Conservation (phyloP, 2,113 vertebrate species). For the Megaceryle torquata region DNA sequence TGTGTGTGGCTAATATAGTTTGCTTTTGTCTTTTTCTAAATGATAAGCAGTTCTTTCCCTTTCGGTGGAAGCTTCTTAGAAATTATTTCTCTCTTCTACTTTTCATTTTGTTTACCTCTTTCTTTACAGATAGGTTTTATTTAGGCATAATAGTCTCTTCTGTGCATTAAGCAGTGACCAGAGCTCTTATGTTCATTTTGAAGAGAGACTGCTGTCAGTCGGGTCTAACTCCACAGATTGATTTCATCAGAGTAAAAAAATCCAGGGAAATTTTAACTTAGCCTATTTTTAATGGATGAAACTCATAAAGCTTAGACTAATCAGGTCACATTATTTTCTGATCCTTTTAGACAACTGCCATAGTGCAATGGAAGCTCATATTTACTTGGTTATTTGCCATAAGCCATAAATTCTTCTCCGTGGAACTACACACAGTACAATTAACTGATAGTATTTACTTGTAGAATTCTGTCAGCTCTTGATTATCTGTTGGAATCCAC, state of each 20-base stretch:
- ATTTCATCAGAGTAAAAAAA: not conserved
- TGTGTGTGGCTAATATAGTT: not conserved
- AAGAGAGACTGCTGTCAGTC: accelerated
- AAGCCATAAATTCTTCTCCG: not conserved
- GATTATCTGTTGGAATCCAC: not conserved
- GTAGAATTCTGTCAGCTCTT: not conserved
- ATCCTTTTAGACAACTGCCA: not conserved
- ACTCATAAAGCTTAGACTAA: not conserved
- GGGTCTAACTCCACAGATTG: not conserved
- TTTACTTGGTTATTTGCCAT: not conserved
- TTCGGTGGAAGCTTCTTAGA: not conserved
- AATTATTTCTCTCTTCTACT: not conserved
- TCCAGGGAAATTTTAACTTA: not conserved
- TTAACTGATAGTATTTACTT: not conserved
- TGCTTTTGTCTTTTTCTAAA: not conserved
- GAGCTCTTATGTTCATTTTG: not conserved
- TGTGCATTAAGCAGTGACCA: not conserved
- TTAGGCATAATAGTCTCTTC: not conserved
- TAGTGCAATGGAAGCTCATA: not conserved
- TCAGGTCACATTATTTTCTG: not conserved
- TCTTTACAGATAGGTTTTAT: not conserved
- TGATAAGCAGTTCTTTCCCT: not conserved
- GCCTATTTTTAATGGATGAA: not conserved
- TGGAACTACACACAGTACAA: not conserved
- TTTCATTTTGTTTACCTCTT: not conserved